Base-by-base conservation (phyloP, 2,888 invertebrate species). In the Patella ulyssiponensis region DNA sequence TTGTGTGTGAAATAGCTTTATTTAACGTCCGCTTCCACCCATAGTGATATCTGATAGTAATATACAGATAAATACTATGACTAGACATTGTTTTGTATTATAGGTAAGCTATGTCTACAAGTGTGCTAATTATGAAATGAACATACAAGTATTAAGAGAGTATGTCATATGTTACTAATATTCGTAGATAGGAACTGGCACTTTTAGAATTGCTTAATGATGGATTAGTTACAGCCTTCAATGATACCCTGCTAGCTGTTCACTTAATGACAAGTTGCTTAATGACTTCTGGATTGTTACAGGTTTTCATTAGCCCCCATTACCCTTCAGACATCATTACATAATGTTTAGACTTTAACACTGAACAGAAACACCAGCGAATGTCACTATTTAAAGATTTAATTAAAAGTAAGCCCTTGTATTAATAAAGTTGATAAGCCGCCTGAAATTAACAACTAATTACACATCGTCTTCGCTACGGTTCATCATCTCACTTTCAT, bases 381-480 rank as follows among this genome's bases (percentile, higher is more conserved):
- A 44, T 44, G 44, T 44, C 44, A 44, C 44, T 44, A 44, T 44
- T 44, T 44, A 44, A 44, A 44, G 44, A 44, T 44, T 44, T 44
- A 44, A 44, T 44, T 44, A 44, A 44, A 44, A 44, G 44, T 44
- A 44, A 64, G 23, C 64, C 23, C 64, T 64, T 20, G 64, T 23
- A 51, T 58, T 76, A 76, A 76, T 71, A 76, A 33, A 51, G 53
- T n/a, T 44, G 76, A 54, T 76, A 71, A 76, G 76, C 33, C 71
- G 56, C 27, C 56, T 44, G 71, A 71, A 76, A 71, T 76, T 76
- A 76, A 76, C 76, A 76, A 76, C 71, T 76, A 76, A 76, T 76
- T 76, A 76, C 76, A 76, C 71, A 76, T 76, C 71, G 58, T 76
- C 71, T 33, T 23, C 54, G 33, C 56, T 71, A 15, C 69, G 69